Conservation (phyloP, 1,140 invertebrate genomes). For the Platorchestia sp. region DNA sequence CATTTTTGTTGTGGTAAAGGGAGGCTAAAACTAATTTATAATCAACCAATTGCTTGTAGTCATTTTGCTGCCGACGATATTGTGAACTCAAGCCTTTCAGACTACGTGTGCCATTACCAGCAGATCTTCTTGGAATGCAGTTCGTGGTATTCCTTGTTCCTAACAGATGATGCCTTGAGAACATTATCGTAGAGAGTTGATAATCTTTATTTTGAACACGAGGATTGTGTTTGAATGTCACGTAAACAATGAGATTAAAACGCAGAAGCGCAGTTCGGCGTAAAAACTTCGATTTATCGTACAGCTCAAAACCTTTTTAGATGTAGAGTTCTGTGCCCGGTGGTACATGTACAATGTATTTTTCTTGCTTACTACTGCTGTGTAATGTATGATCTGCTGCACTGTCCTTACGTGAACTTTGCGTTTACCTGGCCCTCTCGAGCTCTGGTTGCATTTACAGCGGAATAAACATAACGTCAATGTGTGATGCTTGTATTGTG, state of each 20-base stretch:
- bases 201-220: neutral
- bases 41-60: neutral
- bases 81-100: neutral
- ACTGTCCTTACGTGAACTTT: neutral
- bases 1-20: no score
- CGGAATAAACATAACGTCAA: neutral
- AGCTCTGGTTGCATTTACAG: neutral
- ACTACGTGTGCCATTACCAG: neutral
- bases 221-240: neutral
- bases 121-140: neutral
- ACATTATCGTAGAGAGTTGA: neutral
- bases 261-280: neutral
- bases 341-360: neutral
- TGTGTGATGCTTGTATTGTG: neutral
- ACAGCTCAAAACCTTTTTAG: no score
- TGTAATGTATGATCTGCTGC: neutral
- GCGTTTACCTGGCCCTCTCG: neutral
- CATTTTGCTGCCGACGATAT: neutral
- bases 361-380: neutral
- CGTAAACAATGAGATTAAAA: neutral
- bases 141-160: neutral
- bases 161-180: neutral
- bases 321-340: no score
- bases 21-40: no score
- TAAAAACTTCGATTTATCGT: neutral